Evolutionary conservation across 2,113 vertebrate species (phyloP).

Genomic region (Dasyurus viverrinus): DNA sequence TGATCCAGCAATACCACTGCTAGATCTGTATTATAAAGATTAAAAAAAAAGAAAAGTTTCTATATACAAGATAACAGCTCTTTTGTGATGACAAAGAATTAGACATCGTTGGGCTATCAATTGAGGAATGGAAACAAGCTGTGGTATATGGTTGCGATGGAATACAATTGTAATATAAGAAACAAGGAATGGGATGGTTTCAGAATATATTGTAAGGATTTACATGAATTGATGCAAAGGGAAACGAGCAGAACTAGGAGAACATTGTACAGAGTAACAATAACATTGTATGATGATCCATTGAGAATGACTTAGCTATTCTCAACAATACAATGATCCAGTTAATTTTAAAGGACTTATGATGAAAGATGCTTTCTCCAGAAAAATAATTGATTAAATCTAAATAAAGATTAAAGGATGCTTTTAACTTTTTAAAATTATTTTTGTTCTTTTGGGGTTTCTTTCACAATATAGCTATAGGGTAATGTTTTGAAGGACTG

Average conservation of each 20-base stretch:
- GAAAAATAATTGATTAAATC: no score
- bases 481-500: no score
- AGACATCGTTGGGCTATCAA: neutral
- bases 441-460: no score
- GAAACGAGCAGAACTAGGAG: neutral
- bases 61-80: no score
- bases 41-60: no score
- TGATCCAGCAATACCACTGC: no score
- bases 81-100: neutral
- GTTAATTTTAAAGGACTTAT: neutral
- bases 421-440: no score
- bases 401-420: no score
- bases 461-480: no score
- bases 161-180: neutral
- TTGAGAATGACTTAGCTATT: neutral
- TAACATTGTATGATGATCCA: neutral
- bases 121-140: neutral
- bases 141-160: neutral
- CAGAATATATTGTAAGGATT: neutral
- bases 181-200: neutral
- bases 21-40: no score
- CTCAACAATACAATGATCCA: neutral
- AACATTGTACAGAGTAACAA: neutral
- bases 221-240: neutral
- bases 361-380: no score